phyloP scores from a whole-genome alignment of 2,888 invertebrate species.

The Balanococcus diminutus region DNA sequence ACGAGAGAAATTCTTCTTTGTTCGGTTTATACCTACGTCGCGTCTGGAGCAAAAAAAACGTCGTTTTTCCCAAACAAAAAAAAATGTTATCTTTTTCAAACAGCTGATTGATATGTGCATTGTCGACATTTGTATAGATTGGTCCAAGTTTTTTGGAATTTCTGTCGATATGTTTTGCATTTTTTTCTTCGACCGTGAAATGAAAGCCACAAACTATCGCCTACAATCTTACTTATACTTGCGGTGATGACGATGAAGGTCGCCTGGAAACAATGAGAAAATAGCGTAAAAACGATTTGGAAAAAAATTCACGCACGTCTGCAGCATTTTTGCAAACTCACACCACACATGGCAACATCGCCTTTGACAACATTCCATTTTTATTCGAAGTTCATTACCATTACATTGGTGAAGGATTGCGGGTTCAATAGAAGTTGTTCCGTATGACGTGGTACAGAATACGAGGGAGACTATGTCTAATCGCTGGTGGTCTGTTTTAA shows the following conservation, averaged over 20 bases:
- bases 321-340: slow-evolving; percentile 31
- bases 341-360: slow-evolving; percentile 36
- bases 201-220: background rate
- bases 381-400: slow-evolving; percentile 49
- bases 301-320: slow-evolving; percentile 17
- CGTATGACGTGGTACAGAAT: slow-evolving; percentile 42
- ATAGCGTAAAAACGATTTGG: background rate
- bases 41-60: background rate
- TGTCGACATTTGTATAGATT: too few relatives aligned
- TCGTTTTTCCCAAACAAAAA: background rate
- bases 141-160: background rate
- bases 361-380: slow-evolving; percentile 49
- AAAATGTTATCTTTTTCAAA: background rate
- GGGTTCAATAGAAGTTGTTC: slow-evolving; percentile 47
- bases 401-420: slow-evolving; percentile 44
- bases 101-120: background rate
- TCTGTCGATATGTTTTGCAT: background rate
- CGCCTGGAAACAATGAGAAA: slow-evolving; percentile 11
- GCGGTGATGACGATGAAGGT: slow-evolving; percentile 26
- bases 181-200: background rate
- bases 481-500: slow-evolving; percentile 47
- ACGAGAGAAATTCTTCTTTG: background rate
- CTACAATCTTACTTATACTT: background rate
- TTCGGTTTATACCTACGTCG: too few relatives aligned
- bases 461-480: slow-evolving; percentile 48